Percentiles rank a stretch among this genome's conserved stretches.
phyloP scores from a whole-genome alignment of 2,797 vertebrate species.

The Chromobotia macracanthus region DNA sequence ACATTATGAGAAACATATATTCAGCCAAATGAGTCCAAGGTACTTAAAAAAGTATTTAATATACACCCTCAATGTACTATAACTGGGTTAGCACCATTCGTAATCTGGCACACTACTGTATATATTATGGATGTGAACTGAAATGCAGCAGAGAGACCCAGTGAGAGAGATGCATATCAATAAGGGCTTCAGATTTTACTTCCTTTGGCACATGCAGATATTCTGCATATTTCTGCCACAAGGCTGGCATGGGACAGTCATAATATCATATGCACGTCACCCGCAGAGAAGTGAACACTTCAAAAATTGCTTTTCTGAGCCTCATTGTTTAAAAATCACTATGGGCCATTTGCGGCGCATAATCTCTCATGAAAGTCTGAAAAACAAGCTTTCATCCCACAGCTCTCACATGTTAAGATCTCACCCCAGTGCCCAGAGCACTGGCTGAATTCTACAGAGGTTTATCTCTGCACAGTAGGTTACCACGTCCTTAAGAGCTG shows the following conservation, averaged over 20 bases:
- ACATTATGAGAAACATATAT: too few relatives aligned
- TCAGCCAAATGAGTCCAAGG: too few relatives aligned
- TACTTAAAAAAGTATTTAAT: too few relatives aligned
- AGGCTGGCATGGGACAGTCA: conserved; percentile 17
- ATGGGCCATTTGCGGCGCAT: conserved; percentile 31
- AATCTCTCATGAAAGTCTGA: conserved; percentile 35
- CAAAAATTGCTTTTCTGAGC: conserved; percentile 33
- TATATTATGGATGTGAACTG: neutral
- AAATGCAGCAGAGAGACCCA: neutral
- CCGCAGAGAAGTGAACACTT: conserved; percentile 23
- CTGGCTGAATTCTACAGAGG: conserved; percentile 1
- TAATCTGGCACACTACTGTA: neutral
- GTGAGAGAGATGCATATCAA: neutral
- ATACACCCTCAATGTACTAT: too few relatives aligned
- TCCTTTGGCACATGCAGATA: neutral
- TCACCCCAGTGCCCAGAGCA: neutral
- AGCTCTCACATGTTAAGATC: conserved; percentile 29
- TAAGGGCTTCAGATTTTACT: neutral
- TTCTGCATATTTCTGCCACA: conserved; percentile 1
- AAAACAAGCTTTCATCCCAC: conserved; percentile 35
- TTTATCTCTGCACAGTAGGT: neutral
- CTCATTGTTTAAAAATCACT: conserved; percentile 36
- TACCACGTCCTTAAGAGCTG: neutral
- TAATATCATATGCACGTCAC: conserved; percentile 28
- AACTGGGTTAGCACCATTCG: too few relatives aligned